phyloP scores from a whole-genome alignment of 2,888 invertebrate species.

The Muschampia plurimacula region DNA sequence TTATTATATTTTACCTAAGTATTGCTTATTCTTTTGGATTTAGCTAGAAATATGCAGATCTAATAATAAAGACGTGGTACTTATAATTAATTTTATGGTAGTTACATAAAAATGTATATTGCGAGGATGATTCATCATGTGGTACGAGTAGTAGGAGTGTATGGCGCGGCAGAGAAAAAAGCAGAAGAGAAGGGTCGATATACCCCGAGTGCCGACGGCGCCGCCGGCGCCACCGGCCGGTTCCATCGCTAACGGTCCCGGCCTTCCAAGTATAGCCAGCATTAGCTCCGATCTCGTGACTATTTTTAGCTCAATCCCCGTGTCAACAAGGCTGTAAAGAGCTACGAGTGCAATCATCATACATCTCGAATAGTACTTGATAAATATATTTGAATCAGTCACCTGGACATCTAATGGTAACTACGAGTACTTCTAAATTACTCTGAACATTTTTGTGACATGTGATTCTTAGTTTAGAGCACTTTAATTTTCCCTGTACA shows the following conservation, averaged over 20 bases:
- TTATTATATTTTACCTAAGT: no score
- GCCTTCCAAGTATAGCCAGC: conserved; percentile 70
- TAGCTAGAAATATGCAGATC: background rate
- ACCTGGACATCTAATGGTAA: background rate
- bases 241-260: conserved; percentile 68
- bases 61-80: conserved; percentile 13
- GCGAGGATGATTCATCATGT: conserved; percentile 46
- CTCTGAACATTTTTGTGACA: no score
- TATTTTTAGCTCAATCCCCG: conserved; percentile 67
- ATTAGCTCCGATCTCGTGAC: conserved; percentile 58
- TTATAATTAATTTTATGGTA: conserved; percentile 12
- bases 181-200: conserved; percentile 65
- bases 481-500: no score
- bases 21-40: no score
- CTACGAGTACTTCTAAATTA: no score
- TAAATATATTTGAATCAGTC: background rate
- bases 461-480: no score
- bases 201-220: conserved; percentile 52
- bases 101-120: conserved; percentile 37
- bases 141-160: conserved; percentile 37
- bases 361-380: conserved; percentile 17
- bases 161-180: conserved; percentile 47
- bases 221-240: conserved; percentile 63
- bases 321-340: conserved; percentile 49
- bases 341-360: conserved; percentile 25